Base-by-base conservation (phyloP, 23 tunicate genomes). In the Diplosoma virens region DNA sequence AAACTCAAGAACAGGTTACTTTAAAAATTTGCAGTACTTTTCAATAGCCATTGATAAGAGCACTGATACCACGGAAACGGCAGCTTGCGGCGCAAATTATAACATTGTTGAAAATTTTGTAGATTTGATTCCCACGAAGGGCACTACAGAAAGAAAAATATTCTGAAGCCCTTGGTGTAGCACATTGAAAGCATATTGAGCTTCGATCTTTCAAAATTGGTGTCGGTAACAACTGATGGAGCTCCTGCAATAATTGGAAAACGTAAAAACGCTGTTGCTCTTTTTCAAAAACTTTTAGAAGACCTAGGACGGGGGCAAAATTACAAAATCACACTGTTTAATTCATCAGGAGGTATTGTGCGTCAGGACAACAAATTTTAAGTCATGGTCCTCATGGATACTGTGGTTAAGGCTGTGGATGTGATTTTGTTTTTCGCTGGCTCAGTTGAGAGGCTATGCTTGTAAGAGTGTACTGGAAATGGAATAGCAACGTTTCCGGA, bases 201-300 rank as follows among this genome's bases (percentile, higher is more conserved):
- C 28, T 52, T 77, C 32, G 34, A 75, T 75, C 80, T 75, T 14
- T 75, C 77, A n/a, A n/a, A n/a, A n/a, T n/a, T n/a, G n/a, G n/a
- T n/a, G n/a, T 41, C 14, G 50, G 50, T 41, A 41, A 41, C 50
- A 41, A 41, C 50, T 41, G 14, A 41, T 41, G 50, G 50, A 41
- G 50, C 50, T 30, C 81, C 81, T 25, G 75, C 65, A 36, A 82
- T 75, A 41, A 58, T 83, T 46, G 88, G 82, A 2, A 76, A 67
- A 65, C 41, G 37, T 59, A 84, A 84, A 76, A 82, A 82, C 64
- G 87, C 47, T 20, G 81, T n/a, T 26, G 46, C 87, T 75, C 24
- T 75, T 25, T 73, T 83, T 56, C 83, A 84, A 77, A 84, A 84
- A 30, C 89, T 76, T 53, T 18, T 84, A 69, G 68, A 78, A 77